phyloP scores from a whole-genome alignment of 2,888 invertebrate genomes.

The Eupeodes luniger region DNA sequence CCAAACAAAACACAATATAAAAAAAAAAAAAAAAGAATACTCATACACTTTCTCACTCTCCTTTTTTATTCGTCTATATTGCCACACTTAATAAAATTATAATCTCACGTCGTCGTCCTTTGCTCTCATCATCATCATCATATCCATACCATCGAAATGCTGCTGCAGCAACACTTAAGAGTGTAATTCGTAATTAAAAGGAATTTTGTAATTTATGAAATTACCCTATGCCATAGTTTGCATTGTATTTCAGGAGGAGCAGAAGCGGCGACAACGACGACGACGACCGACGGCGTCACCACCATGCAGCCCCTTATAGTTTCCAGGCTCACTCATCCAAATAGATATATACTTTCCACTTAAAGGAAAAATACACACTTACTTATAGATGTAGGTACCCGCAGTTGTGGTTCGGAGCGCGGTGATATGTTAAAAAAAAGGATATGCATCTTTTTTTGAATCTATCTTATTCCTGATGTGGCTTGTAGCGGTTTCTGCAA shows the following conservation, averaged over 20 bases:
- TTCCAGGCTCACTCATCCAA: slow-evolving; percentile 27
- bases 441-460: slow-evolving; percentile 1
- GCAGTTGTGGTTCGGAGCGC: slow-evolving; percentile 2
- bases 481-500: slow-evolving; percentile 27
- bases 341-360: slow-evolving; percentile 1
- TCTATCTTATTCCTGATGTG: not conserved
- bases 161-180: slow-evolving; percentile 46
- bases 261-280: not conserved
- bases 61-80: not conserved
- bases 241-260: not conserved
- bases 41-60: not conserved
- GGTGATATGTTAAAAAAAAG: slow-evolving; percentile 1
- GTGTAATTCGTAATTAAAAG: slow-evolving; percentile 64
- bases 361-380: not conserved
- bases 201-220: slow-evolving; percentile 70
- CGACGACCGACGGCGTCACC: not conserved
- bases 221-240: slow-evolving; percentile 33
- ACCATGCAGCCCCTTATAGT: not conserved
- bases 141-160: slow-evolving; percentile 9
- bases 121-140: not conserved
- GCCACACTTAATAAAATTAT: slow-evolving; percentile 58
- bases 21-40: not conserved
- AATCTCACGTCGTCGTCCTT: slow-evolving; percentile 55
- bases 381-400: not conserved
- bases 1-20: slow-evolving; percentile 20